Evolutionary conservation across 2,113 vertebrate species (phyloP).

Genomic region (Neogale vison): DNA sequence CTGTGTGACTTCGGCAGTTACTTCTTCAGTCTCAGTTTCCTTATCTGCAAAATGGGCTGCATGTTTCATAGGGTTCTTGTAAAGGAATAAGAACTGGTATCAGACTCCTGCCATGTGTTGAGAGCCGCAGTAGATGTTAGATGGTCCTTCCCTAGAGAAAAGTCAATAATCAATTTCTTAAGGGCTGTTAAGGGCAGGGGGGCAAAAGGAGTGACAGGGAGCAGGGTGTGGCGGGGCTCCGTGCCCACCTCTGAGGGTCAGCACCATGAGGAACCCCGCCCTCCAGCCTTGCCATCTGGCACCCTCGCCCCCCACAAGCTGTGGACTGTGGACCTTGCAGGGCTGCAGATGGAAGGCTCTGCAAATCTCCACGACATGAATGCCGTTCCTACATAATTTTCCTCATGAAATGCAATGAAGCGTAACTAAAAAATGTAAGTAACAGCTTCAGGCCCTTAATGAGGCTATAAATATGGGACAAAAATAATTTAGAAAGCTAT

Average conservation of each 20-base stretch:
- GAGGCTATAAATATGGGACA: slow-evolving; percentile 53
- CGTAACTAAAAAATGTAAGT: slow-evolving; percentile 55
- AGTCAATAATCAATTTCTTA: background rate
- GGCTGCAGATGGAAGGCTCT: background rate
- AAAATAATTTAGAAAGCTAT: slow-evolving; percentile 34
- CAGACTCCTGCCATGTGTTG: background rate
- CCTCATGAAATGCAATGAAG: slow-evolving; percentile 37
- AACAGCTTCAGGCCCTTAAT: slow-evolving; percentile 50
- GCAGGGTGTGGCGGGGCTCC: background rate
- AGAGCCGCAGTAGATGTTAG: background rate
- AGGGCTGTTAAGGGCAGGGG: background rate
- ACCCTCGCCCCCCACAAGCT: rapidly evolving
- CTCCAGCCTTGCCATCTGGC: background rate
- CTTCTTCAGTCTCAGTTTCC: background rate
- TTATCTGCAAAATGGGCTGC: background rate
- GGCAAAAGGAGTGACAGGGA: too few species aligned
- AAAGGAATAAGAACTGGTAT: background rate
- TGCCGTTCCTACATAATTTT: background rate
- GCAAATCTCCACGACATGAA: background rate
- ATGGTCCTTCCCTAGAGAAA: background rate
- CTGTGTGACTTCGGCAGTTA: background rate
- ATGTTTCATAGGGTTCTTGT: background rate
- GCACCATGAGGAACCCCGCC: background rate
- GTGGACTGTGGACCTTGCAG: background rate
- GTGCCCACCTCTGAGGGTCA: background rate